Evolutionary conservation across 2,797 vertebrate genomes (phyloP), one percentile per base, ranked within the genome.

Genomic region (Streptopelia turtur): DNA sequence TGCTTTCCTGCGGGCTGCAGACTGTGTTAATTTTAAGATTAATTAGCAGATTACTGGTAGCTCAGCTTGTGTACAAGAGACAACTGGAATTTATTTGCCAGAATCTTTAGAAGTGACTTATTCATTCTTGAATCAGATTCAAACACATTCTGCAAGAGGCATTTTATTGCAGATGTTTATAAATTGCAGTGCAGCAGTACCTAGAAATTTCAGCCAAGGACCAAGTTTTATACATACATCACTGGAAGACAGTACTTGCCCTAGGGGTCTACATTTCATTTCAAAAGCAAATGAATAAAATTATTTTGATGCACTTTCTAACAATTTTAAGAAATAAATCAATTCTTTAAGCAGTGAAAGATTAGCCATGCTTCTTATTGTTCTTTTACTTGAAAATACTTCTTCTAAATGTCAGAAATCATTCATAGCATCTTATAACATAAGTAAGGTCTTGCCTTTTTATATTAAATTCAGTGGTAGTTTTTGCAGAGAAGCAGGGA

Each of bases 41-140:
- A 93, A 88, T 84, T 93, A 90, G 13, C 10, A 84, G 63, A 82
- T 78, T 76, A 82, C 53, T 95, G 63, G 79, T 90, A 93, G 28
- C 13, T 79, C 35, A 65, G 35, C 14, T 31, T 63, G 52, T 88
- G 43, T 63, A 63, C 52, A 72, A 64, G 63, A 82, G 9, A 31
- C 3, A 2, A 72, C 27, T 8, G 11, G 28, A 88, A 39, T 60
- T 89, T 95, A 78, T 79, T 70, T 47, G 63, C 15, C 39, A 91
- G 13, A 76, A 82, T 56, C 52, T 70, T 86, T 76, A 45, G 11
- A 93, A 84, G 21, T 74, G 25, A 87, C 18, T 79, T 86, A 63
- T 21, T 83, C 6, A 74, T 59, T 89, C 53, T 82, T 74, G 52
- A 76, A 57, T 60, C 22, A 70, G 64, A 89, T 56, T 63, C 80